These are phyloP conservation scores for Helostoma temminkii DNA, from an alignment of 2,797 vertebrate species.

Conservation along the genomic window DNA sequence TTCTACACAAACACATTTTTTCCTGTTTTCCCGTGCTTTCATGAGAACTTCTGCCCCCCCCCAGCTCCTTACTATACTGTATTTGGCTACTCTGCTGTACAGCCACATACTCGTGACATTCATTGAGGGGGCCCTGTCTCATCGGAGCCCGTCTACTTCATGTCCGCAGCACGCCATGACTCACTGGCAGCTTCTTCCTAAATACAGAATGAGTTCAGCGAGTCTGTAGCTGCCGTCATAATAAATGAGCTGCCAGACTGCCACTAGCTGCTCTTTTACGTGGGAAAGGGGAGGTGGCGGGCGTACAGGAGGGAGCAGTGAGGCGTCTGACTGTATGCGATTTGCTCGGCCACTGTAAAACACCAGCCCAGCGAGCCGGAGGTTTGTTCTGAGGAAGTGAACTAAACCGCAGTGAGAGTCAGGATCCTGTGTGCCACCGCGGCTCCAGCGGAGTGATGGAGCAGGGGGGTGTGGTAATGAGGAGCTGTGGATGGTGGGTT, in stretches of 20 bases:
- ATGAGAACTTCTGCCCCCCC: constrained; percentile 44
- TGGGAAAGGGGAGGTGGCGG: constrained; percentile 21
- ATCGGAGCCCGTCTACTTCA: constrained; percentile 66
- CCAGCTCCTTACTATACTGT: constrained; percentile 40
- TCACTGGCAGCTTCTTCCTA: constrained; percentile 71
- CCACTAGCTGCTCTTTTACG: constrained; percentile 72
- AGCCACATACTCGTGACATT: constrained; percentile 69
- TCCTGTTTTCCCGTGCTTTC: constrained; percentile 63
- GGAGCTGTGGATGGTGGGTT: constrained; percentile 11
- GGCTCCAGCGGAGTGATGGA: constrained; percentile 51
- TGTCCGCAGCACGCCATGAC: constrained; percentile 74
- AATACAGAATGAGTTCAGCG: constrained; percentile 68
- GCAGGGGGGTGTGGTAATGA: not conserved
- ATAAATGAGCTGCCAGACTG: constrained; percentile 78
- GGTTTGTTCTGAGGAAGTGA: constrained; percentile 73
- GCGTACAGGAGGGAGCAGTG: constrained; percentile 48
- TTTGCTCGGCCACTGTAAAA: constrained; percentile 67
- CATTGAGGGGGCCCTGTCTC: constrained; percentile 53
- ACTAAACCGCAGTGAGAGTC: constrained; percentile 69
- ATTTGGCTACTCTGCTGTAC: constrained; percentile 69
- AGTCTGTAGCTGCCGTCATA: constrained; percentile 76
- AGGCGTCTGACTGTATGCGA: constrained; percentile 65
- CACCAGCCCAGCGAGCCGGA: constrained; percentile 48
- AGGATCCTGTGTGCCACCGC: constrained; percentile 69
- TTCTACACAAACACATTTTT: constrained; percentile 66